These are phyloP conservation scores for Tiaroga cobitis DNA, from an alignment of 2,797 vertebrate genomes.

Conservation along the genomic window DNA sequence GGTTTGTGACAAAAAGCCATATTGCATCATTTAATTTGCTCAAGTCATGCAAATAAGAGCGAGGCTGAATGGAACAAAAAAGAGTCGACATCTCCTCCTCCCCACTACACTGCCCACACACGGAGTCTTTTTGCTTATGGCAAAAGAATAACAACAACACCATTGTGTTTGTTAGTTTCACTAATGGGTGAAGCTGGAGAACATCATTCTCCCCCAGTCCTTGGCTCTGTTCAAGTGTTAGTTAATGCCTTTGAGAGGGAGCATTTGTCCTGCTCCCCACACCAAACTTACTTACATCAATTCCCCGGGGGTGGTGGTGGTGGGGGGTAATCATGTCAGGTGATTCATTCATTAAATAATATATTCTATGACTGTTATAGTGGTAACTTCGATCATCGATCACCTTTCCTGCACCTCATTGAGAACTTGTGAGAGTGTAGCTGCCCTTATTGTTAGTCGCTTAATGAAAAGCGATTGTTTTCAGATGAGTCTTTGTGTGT, in stretches of 20 bases:
- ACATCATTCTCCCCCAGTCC: slow-evolving; percentile 96
- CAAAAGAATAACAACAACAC: slow-evolving; percentile 99
- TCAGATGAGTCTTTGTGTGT: slow-evolving; percentile 86
- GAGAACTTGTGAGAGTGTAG: slow-evolving; percentile 81
- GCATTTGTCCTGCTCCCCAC: slow-evolving; percentile 82
- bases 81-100: slow-evolving; percentile 99
- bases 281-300: slow-evolving; percentile 79
- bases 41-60: slow-evolving; percentile 99
- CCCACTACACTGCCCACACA: slow-evolving; percentile 99
- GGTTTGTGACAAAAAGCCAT: slow-evolving; percentile 98
- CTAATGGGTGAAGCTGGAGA: slow-evolving; percentile 99
- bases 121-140: slow-evolving; percentile 99
- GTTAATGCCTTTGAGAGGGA: slow-evolving; percentile 95
- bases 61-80: slow-evolving; percentile 92
- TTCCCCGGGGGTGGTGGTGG: slow-evolving; percentile 88
- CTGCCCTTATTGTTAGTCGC: slow-evolving; percentile 75
- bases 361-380: neutral
- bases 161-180: slow-evolving; percentile 99
- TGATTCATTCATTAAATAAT: slow-evolving; percentile 7
- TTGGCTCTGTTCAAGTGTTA: slow-evolving; percentile 90
- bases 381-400: neutral
- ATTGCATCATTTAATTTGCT: slow-evolving; percentile 99
- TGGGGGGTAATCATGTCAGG: neutral
- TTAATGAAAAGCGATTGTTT: slow-evolving; percentile 86
- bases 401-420: slow-evolving; percentile 58